A percentile compares a stretch with the other conserved stretches of the same genome.
These are phyloP conservation scores for Nasua narica DNA, from an alignment of 2,797 vertebrate species.

Conservation along the genomic window DNA sequence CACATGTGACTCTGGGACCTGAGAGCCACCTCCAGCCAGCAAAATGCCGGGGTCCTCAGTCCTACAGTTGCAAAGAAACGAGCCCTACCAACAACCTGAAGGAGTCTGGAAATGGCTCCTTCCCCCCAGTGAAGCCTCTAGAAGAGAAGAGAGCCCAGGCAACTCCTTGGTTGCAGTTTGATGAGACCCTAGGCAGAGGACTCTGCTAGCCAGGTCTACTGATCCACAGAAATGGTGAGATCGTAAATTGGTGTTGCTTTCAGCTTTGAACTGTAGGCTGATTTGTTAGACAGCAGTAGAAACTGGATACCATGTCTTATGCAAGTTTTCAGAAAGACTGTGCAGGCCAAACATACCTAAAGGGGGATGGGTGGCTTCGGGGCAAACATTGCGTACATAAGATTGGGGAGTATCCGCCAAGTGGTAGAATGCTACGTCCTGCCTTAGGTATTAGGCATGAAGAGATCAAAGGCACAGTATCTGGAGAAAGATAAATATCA, in stretches of 20 bases:
- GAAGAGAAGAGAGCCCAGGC: neutral
- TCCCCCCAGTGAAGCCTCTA: neutral
- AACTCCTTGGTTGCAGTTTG: too few species aligned
- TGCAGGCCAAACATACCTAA: neutral
- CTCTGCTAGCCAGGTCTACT: neutral
- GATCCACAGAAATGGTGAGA: neutral
- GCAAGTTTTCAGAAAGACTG: neutral
- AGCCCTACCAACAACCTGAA: neutral
- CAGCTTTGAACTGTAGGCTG: neutral
- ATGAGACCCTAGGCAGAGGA: neutral
- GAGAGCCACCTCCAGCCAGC: neutral
- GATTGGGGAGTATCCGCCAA: neutral
- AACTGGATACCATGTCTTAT: neutral
- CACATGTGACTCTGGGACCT: neutral
- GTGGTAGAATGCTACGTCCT: neutral
- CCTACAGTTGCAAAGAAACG: neutral
- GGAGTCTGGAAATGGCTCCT: neutral
- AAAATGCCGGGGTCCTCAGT: neutral
- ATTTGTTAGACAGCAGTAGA: neutral
- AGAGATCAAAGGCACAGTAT: neutral
- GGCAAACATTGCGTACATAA: too few species aligned
- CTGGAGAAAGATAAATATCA: neutral
- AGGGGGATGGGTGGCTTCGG: rapidly evolving
- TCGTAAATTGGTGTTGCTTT: neutral
- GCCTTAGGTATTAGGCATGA: neutral